Evolutionary conservation across 2,888 invertebrate species (phyloP).

Genomic region (Xylophagus ater): DNA sequence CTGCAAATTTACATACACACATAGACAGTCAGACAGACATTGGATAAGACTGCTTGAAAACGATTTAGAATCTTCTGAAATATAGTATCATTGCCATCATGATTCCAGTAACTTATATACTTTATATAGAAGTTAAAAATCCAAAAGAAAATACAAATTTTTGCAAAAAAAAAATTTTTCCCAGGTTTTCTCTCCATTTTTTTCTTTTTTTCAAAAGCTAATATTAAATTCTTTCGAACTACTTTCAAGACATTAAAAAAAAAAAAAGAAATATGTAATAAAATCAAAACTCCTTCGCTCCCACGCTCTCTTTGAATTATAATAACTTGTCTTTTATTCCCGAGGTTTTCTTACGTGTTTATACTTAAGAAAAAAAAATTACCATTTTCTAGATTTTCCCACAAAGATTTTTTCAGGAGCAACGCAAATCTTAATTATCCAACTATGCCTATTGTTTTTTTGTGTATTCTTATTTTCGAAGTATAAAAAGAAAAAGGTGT

Average conservation of each 20-base stretch:
- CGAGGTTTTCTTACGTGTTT: conserved; percentile 9
- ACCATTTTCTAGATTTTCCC: conserved; percentile 13
- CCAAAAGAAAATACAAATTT: neutral
- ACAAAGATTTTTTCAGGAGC: conserved; percentile 14
- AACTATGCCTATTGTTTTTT: no score
- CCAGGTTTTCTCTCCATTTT: conserved; percentile 8
- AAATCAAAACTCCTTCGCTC: conserved; percentile 11
- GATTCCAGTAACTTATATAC: no score
- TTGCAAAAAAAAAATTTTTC: conserved; percentile 2
- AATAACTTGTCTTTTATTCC: conserved; percentile 13
- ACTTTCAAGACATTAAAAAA: conserved; percentile 8
- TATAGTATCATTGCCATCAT: no score
- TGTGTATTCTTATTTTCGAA: no score
- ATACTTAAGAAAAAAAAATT: conserved; percentile 9
- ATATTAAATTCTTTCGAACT: no score
- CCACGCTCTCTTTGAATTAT: conserved; percentile 17
- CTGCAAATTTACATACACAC: neutral
- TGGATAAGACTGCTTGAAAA: no score
- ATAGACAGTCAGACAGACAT: no score
- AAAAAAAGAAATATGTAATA: no score
- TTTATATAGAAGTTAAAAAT: no score
- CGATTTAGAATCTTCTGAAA: no score
- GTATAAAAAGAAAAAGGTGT: no score
- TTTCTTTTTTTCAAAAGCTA: conserved; percentile 1
- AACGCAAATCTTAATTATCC: conserved; percentile 11